Base-by-base conservation (phyloP, 2,113 vertebrate genomes). In the Upupa epops region DNA sequence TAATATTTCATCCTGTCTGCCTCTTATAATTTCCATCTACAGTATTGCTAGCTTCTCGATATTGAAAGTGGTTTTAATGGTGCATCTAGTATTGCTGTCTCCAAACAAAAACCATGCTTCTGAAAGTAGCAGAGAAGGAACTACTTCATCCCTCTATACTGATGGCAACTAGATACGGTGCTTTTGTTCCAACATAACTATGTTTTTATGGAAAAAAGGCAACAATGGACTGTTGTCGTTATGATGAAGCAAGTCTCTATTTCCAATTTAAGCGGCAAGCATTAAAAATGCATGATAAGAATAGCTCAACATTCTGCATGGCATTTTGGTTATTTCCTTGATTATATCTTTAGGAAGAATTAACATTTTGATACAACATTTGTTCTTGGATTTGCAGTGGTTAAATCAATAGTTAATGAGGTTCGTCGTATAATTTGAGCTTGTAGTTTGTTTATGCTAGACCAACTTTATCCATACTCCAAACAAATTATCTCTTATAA, bases 401-500 rank as follows among this genome's bases (percentile, higher is more conserved):
- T 98, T 98, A 98, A 97, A 98, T 98, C 97, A 98, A 97, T 97
- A 99, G 98, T 98, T 98, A 98, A 98, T 98, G 98, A 98, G 98
- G 98, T 99, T 99, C 98, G 13, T 98, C 96, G 69, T 98, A 96
- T 98, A 98, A 98, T 99, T 98, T 98, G 97, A 98, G 98, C 98
- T 98, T 98, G 97, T 98, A 99, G 99, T 99, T 99, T 99, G 98
- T 99, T 99, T 99, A 99, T 98, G 99, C 98, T 98, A 99, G 99
- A 98, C 98, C 98, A 98, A 98, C 98, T 99, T 99, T 98, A 98
- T 98, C 98, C 98, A 98, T 98, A 98, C 98, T 98, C 98, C 98
- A 98, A 99, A 98, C 98, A 99, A 99, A 99, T 99, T 99, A 99
- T 99, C 98, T 98, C 98, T 96, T 98, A 98, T 99, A 99, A 99